Conservation (phyloP, 2,113 vertebrate species). For the Corynorhinus townsendii region DNA sequence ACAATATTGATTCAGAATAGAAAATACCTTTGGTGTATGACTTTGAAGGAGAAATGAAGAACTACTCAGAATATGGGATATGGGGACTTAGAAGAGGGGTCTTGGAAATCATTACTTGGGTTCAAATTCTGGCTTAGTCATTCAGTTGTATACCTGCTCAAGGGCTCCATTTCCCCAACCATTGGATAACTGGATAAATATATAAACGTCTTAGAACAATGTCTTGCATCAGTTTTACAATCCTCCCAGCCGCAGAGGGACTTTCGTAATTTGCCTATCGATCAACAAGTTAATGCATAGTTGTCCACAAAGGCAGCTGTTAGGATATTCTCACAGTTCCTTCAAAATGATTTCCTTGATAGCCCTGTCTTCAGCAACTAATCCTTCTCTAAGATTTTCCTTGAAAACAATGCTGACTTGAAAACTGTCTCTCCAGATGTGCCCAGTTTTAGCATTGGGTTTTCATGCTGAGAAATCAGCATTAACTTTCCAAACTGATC, state of each 20-base stretch:
- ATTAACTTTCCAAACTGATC: background rate
- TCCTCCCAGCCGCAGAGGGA: background rate
- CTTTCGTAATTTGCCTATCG: background rate
- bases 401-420: background rate
- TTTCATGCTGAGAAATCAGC: background rate
- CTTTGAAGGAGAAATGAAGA: background rate
- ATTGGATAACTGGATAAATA: background rate
- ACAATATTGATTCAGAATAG: background rate
- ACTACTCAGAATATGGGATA: background rate
- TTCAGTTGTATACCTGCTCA: background rate
- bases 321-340: background rate
- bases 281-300: background rate
- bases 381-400: background rate
- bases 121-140: background rate
- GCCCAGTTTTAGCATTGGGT: background rate
- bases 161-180: background rate
- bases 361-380: background rate
- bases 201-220: background rate
- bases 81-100: background rate
- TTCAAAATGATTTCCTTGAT: background rate
- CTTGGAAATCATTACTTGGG: background rate
- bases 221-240: background rate
- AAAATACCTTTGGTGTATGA: background rate
- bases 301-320: background rate
- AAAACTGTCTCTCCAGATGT: background rate